Evolutionary conservation across 2,797 vertebrate species (phyloP).

Genomic region (Thalassophryne amazonica): DNA sequence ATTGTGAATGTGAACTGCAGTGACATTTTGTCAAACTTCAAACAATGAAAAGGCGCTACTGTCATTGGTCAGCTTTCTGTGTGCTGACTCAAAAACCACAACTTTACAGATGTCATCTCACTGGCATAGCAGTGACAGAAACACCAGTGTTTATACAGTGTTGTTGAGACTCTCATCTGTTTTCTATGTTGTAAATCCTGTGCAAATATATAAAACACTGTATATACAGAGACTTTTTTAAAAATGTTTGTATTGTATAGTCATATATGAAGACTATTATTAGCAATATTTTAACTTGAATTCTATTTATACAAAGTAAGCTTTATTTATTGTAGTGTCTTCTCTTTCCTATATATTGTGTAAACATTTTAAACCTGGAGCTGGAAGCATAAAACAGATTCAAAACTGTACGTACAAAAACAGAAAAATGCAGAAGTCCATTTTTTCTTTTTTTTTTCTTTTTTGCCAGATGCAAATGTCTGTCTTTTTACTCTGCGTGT

Average conservation of each 20-base stretch:
- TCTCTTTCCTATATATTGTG: constrained; percentile 9
- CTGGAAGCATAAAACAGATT: too few relatives aligned
- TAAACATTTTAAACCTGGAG: too few relatives aligned
- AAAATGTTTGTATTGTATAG: constrained; percentile 73
- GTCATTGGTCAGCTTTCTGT: constrained; percentile 7
- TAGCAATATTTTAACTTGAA: constrained; percentile 73
- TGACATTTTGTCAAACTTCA: neutral
- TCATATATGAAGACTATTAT: constrained; percentile 66
- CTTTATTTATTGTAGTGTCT: constrained; percentile 67
- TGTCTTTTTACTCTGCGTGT: too few relatives aligned
- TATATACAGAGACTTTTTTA: constrained; percentile 59
- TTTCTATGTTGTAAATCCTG: constrained; percentile 22
- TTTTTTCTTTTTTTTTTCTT: too few relatives aligned
- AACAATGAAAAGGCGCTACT: neutral
- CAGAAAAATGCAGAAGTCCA: too few relatives aligned
- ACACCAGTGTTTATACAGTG: constrained; percentile 6
- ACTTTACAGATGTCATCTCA: constrained; percentile 8
- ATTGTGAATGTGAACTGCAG: constrained; percentile 33
- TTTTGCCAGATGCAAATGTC: too few relatives aligned
- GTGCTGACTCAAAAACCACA: constrained; percentile 1
- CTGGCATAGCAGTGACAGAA: neutral
- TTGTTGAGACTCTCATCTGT: neutral
- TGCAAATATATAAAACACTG: constrained; percentile 44
- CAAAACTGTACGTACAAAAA: too few relatives aligned
- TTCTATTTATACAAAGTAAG: constrained; percentile 74